A percentile compares a stretch with the other conserved stretches of the same genome.
Conservation (phyloP, 2,888 invertebrate genomes). For the Stenoptilia bipunctidactyla region DNA sequence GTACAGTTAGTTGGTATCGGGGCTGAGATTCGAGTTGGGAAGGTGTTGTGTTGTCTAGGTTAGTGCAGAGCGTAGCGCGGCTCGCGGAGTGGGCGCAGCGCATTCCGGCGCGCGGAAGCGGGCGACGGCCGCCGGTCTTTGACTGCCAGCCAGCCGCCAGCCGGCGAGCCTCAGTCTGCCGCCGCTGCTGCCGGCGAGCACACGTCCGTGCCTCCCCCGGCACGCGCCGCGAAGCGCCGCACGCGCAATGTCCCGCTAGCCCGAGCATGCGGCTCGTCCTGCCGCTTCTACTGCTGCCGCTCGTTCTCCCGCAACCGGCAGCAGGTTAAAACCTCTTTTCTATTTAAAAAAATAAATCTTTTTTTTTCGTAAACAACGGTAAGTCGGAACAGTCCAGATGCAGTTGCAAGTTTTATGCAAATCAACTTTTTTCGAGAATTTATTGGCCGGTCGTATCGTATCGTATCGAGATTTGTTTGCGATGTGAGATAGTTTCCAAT, state of each 20-base stretch:
- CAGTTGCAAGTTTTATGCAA: too few species aligned
- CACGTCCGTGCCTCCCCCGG: conserved; percentile 14
- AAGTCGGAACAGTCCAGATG: too few species aligned
- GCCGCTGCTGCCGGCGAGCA: neutral
- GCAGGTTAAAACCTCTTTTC: conserved; percentile 37
- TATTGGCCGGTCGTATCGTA: too few species aligned
- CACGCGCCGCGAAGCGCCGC: conserved; percentile 31
- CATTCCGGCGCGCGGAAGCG: neutral
- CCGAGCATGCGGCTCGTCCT: conserved; percentile 64
- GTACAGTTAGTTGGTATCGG: too few species aligned
- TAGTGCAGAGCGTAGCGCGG: too few species aligned
- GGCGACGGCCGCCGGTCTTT: neutral
- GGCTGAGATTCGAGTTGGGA: too few species aligned
- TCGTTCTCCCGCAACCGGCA: conserved; percentile 62
- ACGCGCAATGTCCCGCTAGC: conserved; percentile 57
- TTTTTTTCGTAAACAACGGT: too few species aligned
- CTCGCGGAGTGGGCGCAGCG: neutral
- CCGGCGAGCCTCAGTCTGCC: neutral
- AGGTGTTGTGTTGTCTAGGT: too few species aligned
- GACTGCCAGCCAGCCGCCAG: neutral
- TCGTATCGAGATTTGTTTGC: too few species aligned
- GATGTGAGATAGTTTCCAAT: too few species aligned
- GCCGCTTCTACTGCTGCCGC: conserved; percentile 63
- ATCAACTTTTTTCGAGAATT: too few species aligned
- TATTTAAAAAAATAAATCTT: too few species aligned